phyloP scores from a whole-genome alignment of 2,797 vertebrate genomes.

The Propithecus deckenii region DNA sequence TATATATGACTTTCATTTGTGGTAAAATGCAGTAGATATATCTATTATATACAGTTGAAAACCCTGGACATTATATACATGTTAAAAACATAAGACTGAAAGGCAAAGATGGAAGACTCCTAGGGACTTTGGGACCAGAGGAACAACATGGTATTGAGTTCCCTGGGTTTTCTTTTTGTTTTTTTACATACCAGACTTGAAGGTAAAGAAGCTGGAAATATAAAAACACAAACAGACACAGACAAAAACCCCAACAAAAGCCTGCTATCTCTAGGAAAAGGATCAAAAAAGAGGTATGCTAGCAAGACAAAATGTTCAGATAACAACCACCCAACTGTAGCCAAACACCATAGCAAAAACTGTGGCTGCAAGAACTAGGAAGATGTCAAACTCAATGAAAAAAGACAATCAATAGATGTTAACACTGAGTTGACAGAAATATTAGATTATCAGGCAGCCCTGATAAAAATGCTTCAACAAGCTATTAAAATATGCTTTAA shows the following conservation, averaged over 20 bases:
- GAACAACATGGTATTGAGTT: not conserved
- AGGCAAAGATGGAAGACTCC: not conserved
- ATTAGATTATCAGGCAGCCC: not conserved
- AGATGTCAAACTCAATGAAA: not conserved
- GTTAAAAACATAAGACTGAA: not conserved
- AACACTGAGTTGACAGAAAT: not conserved
- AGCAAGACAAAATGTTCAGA: not conserved
- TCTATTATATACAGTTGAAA: not conserved
- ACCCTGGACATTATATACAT: not conserved
- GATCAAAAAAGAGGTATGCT: not conserved
- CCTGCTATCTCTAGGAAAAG: not conserved
- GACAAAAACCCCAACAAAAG: not conserved
- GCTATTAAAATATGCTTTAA: not conserved
- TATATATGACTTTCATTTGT: not conserved
- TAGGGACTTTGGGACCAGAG: not conserved
- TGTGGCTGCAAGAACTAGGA: not conserved
- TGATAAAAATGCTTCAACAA: not conserved
- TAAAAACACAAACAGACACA: not conserved
- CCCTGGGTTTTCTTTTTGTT: not conserved
- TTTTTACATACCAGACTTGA: not conserved
- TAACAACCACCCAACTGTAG: not conserved
- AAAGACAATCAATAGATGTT: not conserved
- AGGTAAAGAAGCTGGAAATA: not conserved
- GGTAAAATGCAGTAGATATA: not conserved
- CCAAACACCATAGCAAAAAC: not conserved